phyloP scores from a whole-genome alignment of 2,113 vertebrate species.

The Elgaria multicarinata region DNA sequence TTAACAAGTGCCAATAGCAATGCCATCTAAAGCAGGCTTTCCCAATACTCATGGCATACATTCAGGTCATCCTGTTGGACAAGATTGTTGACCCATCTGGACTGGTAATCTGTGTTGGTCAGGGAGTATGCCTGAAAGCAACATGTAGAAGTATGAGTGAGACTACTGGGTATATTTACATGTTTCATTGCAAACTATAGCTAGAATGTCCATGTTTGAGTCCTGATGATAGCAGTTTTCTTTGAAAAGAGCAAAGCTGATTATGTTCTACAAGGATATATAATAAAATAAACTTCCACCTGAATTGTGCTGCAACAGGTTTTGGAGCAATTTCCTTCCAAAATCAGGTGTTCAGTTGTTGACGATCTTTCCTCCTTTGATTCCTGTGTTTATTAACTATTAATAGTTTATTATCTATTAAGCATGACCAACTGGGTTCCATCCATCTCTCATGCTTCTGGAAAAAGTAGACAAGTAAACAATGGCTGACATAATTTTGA shows the following conservation, averaged over 20 bases:
- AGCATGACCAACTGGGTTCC: background rate
- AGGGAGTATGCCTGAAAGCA: background rate
- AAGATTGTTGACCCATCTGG: accelerated
- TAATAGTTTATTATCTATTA: background rate
- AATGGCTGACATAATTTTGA: background rate
- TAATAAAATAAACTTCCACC: accelerated
- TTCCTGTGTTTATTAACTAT: background rate
- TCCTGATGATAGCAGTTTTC: background rate
- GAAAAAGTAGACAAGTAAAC: background rate
- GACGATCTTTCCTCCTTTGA: background rate
- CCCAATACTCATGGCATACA: accelerated
- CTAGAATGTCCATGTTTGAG: accelerated
- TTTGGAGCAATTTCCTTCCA: slow-evolving; percentile 7
- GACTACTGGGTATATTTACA: background rate
- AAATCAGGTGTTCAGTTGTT: background rate
- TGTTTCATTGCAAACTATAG: background rate
- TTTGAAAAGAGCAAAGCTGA: background rate
- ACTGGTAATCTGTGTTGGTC: background rate
- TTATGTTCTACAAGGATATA: background rate
- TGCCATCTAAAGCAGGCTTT: background rate
- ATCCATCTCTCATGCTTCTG: background rate
- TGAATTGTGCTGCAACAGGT: background rate
- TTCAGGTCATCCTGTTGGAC: background rate
- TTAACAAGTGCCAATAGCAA: slow-evolving; percentile 44
- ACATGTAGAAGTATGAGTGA: background rate